Evolutionary conservation across 2,888 invertebrate genomes (phyloP).

Genomic region (Parochlus steinenii): DNA sequence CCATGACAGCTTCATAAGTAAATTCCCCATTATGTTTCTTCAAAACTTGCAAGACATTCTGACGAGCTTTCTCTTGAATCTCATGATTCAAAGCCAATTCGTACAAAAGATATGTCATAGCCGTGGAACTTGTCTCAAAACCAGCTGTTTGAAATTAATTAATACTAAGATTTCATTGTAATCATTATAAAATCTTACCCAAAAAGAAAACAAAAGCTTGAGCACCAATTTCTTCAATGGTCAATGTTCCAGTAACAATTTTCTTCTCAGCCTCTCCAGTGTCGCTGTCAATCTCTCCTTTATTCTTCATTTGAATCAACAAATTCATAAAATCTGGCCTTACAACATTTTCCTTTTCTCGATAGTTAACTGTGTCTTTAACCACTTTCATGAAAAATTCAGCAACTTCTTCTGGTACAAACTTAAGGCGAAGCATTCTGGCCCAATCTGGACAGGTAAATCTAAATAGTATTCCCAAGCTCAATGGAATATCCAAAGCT

Average conservation of each 20-base stretch:
- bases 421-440: constrained; percentile 5
- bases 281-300: constrained; percentile 24
- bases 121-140: constrained; percentile 41
- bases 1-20: constrained; percentile 36
- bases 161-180: too few relatives aligned
- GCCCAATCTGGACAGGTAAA: constrained; percentile 6
- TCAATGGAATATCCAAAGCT: background rate
- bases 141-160: constrained; percentile 46
- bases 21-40: constrained; percentile 30
- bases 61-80: constrained; percentile 32
- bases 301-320: constrained; percentile 29
- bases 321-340: constrained; percentile 11
- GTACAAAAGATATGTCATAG: constrained; percentile 36
- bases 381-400: constrained; percentile 18
- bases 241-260: constrained; percentile 9
- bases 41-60: constrained; percentile 32
- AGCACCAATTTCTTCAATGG: constrained; percentile 19
- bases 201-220: constrained; percentile 11
- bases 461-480: background rate
- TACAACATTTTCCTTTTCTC: constrained; percentile 23
- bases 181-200: too few relatives aligned
- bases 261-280: constrained; percentile 16
- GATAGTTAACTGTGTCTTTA: constrained; percentile 24
- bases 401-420: constrained; percentile 5
- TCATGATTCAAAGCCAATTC: constrained; percentile 35